Percentiles rank a stretch among this genome's conserved stretches.
Evolutionary conservation across 92 coral and sea anemone species (phyloP).

Genomic region (Paragorgia papillata): DNA sequence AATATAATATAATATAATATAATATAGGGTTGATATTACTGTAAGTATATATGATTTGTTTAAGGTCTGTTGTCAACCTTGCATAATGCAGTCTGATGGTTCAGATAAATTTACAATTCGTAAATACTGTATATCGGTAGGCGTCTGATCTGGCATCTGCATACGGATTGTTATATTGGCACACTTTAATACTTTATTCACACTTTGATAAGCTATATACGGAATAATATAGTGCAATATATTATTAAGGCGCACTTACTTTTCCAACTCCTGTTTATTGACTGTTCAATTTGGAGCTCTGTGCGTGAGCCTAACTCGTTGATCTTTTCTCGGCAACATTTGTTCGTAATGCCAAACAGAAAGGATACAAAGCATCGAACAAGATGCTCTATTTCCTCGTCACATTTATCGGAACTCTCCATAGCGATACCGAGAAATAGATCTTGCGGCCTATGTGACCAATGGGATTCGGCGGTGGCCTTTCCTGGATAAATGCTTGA

Average conservation of each 20-base stretch:
- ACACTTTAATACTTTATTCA: too few relatives aligned
- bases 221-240: too few relatives aligned
- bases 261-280: background rate
- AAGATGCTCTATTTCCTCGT: background rate
- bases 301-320: background rate
- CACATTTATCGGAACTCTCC: background rate
- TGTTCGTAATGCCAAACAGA: background rate
- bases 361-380: slow-evolving; percentile 16
- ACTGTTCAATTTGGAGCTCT: slow-evolving; percentile 7
- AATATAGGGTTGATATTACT: too few relatives aligned
- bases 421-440: slow-evolving; percentile 2
- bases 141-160: too few relatives aligned
- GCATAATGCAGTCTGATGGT: too few relatives aligned
- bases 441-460: background rate
- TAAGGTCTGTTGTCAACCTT: too few relatives aligned
- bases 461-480: slow-evolving; percentile 11
- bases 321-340: background rate
- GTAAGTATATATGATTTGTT: too few relatives aligned
- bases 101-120: too few relatives aligned
- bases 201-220: too few relatives aligned
- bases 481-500: background rate
- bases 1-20: too few relatives aligned
- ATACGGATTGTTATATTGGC: too few relatives aligned
- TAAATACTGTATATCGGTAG: too few relatives aligned
- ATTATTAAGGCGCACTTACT: slow-evolving; percentile 2